Percentiles rank a stretch among this genome's conserved stretches.
phyloP scores from a whole-genome alignment of 2,113 vertebrate species.

The Petaurus breviceps region DNA sequence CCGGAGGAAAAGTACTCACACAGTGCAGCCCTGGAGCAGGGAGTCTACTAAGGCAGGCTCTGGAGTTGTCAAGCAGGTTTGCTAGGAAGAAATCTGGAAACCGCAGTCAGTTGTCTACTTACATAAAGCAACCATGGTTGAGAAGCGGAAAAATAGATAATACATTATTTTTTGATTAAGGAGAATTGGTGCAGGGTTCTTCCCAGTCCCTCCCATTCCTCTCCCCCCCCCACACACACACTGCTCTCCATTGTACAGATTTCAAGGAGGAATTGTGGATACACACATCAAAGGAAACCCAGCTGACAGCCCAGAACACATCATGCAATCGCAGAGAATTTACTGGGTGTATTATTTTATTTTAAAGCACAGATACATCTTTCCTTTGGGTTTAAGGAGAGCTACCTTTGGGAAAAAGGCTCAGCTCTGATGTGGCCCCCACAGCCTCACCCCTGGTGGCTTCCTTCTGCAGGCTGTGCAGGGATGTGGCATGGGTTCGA shows the following conservation, averaged over 20 bases:
- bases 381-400: conserved; percentile 53
- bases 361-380: conserved; percentile 68
- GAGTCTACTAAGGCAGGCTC: neutral
- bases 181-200: neutral
- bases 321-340: conserved; percentile 44
- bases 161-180: conserved; percentile 4
- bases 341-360: conserved; percentile 47
- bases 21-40: neutral
- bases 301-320: conserved; percentile 71
- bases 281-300: conserved; percentile 74
- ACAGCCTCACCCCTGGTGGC: neutral
- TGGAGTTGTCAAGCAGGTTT: too few relatives aligned
- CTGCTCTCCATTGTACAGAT: conserved; percentile 61
- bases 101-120: neutral
- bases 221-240: conserved; percentile 36
- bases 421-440: conserved; percentile 38
- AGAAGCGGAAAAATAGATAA: neutral
- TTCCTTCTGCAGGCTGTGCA: neutral
- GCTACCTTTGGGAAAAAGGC: conserved; percentile 53
- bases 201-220: conserved; percentile 43
- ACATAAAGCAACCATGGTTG: neutral
- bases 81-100: neutral
- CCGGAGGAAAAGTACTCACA: neutral
- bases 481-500: neutral
- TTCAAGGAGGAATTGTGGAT: conserved; percentile 75